Conservation (phyloP, 2,797 vertebrate species). For the Chloroceryle amazona region DNA sequence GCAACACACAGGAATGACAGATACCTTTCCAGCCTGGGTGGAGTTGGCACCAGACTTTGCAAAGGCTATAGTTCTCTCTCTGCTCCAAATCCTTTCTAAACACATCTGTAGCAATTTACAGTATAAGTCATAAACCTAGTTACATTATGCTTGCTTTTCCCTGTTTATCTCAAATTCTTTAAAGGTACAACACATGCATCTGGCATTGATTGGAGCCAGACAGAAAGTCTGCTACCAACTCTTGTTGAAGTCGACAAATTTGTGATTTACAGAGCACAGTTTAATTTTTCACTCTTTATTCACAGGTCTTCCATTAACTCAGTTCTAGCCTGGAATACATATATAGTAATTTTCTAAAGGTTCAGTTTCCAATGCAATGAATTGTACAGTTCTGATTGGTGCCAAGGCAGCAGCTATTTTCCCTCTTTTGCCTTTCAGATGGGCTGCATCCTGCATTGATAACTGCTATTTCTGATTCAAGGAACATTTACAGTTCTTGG, state of each 20-base stretch:
- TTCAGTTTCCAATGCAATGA: neutral
- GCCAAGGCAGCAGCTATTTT: neutral
- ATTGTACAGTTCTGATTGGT: neutral
- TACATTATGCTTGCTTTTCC: neutral
- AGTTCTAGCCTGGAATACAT: neutral
- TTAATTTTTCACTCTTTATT: neutral
- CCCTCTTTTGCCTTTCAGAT: neutral
- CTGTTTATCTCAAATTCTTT: neutral
- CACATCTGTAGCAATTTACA: neutral
- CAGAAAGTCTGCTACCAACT: neutral
- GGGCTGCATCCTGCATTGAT: neutral
- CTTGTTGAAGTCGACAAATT: neutral
- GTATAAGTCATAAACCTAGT: neutral
- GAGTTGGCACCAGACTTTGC: neutral
- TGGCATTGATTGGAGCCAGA: neutral
- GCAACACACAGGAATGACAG: neutral
- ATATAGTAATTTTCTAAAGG: neutral
- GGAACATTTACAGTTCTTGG: neutral
- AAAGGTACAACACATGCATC: neutral
- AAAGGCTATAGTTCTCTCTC: neutral
- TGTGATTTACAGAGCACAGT: neutral
- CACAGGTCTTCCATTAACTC: neutral
- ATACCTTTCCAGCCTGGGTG: neutral
- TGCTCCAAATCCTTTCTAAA: neutral
- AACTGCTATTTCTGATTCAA: neutral